Base-by-base conservation (phyloP, 1,140 invertebrate genomes). In the Pseudomyrmex flavicornis region DNA sequence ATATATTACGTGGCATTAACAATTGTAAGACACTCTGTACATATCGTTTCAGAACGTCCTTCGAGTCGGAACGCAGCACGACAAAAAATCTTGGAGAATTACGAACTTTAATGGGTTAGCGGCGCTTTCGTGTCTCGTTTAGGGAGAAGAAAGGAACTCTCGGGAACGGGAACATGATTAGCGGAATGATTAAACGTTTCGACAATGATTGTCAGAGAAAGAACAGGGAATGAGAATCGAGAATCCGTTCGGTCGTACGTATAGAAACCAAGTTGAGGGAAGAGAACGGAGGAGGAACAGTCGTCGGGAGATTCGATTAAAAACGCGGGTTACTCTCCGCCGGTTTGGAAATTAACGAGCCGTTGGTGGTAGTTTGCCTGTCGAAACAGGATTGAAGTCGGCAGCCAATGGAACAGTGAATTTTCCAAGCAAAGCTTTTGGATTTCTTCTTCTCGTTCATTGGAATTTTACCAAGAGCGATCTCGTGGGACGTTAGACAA, bases 121-220 rank as follows among this genome's bases (percentile, higher is more conserved):
- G 48, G 48, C 50, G 61, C 26, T 82, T 65, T 65, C 50, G 72
- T 52, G 76, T 74, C 69, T 75, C 59, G 69, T 13, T 52, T 22
- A 20, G 54, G 15, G 48, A n/a, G 44, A 72, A 52, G 54, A 22
- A 12, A 12, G 20, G 13, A 2, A 44, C 62, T 58, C 61, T n/a
- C n/a, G 61, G 62, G 73, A 35, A 68, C n/a, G n/a, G 82, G 48
- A 65, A 66, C 72, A 48, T 74, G 58, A 83, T 87, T 87, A 87
- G 79, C 52, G 35, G 62, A 52, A 48, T 80, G 83, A 85, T 87
- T 85, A 85, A 74, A 70, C 85, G 84, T 82, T 86, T 86, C 72
- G 82, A 75, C 70, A 76, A 75, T 61, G 82, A 66, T 83, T n/a
- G 54, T 59, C 44, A 54, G 62, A 17, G 54, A 20, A 48, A 76